Conservation (phyloP, 2,888 invertebrate genomes). For the Orchesella flavescens region DNA sequence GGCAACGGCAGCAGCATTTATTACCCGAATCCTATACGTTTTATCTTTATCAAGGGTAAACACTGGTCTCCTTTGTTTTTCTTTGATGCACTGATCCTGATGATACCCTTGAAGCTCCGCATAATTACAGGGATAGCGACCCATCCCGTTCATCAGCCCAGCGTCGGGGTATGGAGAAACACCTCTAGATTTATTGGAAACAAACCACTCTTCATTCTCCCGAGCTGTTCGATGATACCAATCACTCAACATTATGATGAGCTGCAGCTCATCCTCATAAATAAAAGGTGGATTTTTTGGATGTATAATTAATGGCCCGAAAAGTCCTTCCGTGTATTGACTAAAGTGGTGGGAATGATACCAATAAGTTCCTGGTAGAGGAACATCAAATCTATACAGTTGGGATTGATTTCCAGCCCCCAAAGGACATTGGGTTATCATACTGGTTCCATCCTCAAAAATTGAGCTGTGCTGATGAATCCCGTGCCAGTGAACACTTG, state of each 20-base stretch:
- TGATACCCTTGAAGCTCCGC: too few relatives aligned
- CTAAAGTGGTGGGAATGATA: conserved; percentile 60
- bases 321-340: conserved; percentile 66
- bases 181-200: neutral
- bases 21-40: conserved; percentile 58
- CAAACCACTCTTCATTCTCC: neutral
- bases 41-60: conserved; percentile 24
- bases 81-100: conserved; percentile 11
- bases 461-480: conserved; percentile 1
- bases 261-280: conserved; percentile 53
- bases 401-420: too few relatives aligned
- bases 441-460: too few relatives aligned
- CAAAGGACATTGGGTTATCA: too few relatives aligned
- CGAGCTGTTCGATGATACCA: conserved; percentile 21
- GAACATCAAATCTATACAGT: too few relatives aligned
- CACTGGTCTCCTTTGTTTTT: conserved; percentile 22
- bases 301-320: conserved; percentile 57
- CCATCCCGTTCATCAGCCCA: conserved; percentile 55
- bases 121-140: conserved; percentile 54
- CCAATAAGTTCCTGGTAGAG: too few relatives aligned
- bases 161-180: conserved; percentile 58
- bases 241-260: conserved; percentile 56
- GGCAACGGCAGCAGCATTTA: conserved; percentile 48
- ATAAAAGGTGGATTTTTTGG: conserved; percentile 15
- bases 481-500: conserved; percentile 64